A percentile compares a stretch with the other conserved stretches of the same genome.
Evolutionary conservation across 2,797 vertebrate species (phyloP).

Genomic region (Simalia tracyae): DNA sequence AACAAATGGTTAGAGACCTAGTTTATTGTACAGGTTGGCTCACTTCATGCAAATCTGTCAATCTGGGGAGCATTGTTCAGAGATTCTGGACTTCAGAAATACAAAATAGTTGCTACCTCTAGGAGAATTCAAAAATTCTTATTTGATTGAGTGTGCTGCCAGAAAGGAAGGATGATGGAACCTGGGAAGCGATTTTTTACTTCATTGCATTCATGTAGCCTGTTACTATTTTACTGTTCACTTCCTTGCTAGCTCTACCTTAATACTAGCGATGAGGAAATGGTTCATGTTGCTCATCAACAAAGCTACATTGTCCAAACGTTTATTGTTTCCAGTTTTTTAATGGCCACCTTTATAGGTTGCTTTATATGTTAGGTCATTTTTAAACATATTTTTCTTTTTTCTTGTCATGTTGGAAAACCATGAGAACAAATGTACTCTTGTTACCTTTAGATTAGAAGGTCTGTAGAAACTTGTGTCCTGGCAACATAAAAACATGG

Average conservation of each 20-base stretch:
- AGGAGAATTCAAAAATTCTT: slow-evolving; percentile 81
- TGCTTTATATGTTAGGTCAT: slow-evolving; percentile 53
- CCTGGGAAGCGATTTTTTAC: slow-evolving; percentile 15
- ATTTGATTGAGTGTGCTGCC: slow-evolving; percentile 73
- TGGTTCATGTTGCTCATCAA: slow-evolving; percentile 70
- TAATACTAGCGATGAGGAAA: slow-evolving; percentile 55
- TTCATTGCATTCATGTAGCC: slow-evolving; percentile 70
- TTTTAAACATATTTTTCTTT: slow-evolving; percentile 55
- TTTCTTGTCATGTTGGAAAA: slow-evolving; percentile 54
- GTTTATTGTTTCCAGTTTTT: slow-evolving; percentile 25
- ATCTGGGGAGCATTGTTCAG: slow-evolving; percentile 72
- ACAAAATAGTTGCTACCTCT: slow-evolving; percentile 98
- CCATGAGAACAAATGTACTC: slow-evolving; percentile 19
- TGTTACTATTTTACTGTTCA: slow-evolving; percentile 64
- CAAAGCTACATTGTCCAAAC: slow-evolving; percentile 62
- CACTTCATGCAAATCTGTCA: slow-evolving; percentile 64
- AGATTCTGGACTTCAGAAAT: slow-evolving; percentile 72
- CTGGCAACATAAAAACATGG: neutral
- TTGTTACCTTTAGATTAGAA: neutral
- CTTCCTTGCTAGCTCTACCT: slow-evolving; percentile 66
- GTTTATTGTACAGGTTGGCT: slow-evolving; percentile 54
- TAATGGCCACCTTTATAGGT: slow-evolving; percentile 40
- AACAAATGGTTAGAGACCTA: slow-evolving; percentile 52
- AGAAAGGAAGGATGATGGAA: slow-evolving; percentile 8
- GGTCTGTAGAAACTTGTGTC: neutral